These are phyloP conservation scores for Sphenodon punctatus DNA, from an alignment of 2,797 vertebrate genomes.

Conservation along the genomic window DNA sequence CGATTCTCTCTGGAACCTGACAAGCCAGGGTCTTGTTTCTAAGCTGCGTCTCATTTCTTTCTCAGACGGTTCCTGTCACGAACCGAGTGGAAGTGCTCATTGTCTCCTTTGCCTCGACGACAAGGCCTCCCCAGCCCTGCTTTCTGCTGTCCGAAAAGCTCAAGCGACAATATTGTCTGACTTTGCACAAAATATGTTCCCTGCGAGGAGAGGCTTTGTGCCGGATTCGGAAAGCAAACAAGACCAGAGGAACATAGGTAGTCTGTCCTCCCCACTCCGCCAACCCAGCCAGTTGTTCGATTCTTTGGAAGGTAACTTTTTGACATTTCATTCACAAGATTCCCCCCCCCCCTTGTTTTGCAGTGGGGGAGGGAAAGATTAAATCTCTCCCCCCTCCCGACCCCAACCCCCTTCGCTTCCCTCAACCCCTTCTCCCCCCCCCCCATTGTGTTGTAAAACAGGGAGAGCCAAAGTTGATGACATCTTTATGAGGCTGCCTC, in stretches of 20 bases:
- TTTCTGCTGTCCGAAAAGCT: accelerated
- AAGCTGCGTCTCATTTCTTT: background rate
- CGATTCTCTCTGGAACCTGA: too few relatives aligned
- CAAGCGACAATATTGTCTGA: background rate
- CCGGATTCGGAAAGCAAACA: background rate
- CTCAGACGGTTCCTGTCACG: background rate
- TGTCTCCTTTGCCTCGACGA: background rate
- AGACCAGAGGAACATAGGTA: background rate
- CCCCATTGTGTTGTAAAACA: conserved; percentile 61
- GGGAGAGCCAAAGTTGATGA: conserved; percentile 72
- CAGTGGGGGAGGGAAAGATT: conserved; percentile 55
- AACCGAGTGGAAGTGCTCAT: background rate
- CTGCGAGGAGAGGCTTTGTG: background rate
- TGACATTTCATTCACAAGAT: conserved; percentile 69
- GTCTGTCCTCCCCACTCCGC: background rate
- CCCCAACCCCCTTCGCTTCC: background rate
- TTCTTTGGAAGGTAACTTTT: conserved; percentile 17
- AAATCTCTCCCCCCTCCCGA: conserved; percentile 62
- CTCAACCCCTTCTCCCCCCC: conserved; percentile 8
- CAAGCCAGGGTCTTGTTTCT: background rate
- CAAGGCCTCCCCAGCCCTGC: accelerated
- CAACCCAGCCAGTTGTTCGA: background rate
- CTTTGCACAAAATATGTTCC: background rate
- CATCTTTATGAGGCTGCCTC: conserved; percentile 85
- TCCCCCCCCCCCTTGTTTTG: conserved; percentile 29